Conservation (phyloP, 1,140 invertebrate genomes). For the Philaenus spumarius region DNA sequence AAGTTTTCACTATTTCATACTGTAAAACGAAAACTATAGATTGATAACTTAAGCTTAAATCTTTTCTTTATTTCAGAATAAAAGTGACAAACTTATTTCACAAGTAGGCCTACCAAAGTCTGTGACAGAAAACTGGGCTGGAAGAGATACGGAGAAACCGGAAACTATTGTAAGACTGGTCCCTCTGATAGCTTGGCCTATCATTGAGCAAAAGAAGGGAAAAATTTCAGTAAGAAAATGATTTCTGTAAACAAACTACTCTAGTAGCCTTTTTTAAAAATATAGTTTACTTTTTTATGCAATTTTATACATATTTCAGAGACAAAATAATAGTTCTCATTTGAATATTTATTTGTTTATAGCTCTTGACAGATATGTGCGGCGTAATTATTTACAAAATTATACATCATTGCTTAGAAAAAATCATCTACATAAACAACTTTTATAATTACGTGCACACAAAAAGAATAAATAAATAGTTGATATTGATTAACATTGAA, state of each 20-base stretch:
- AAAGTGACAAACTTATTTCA: background rate
- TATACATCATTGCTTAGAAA: background rate
- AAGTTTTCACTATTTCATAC: too few relatives aligned
- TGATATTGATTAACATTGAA: too few relatives aligned
- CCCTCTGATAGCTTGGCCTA: conserved; percentile 20
- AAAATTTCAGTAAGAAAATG: background rate
- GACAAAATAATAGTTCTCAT: background rate
- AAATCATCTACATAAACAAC: too few relatives aligned
- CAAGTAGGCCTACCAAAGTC: background rate
- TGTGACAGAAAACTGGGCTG: too few relatives aligned
- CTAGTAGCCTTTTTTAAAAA: background rate
- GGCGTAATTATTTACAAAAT: background rate
- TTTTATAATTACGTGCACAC: too few relatives aligned
- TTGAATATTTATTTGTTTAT: background rate
- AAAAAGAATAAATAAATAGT: too few relatives aligned
- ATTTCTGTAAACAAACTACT: background rate
- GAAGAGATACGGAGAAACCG: background rate
- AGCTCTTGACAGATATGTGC: too few relatives aligned
- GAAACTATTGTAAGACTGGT: conserved; percentile 19
- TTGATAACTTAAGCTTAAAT: too few relatives aligned
- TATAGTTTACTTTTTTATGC: background rate
- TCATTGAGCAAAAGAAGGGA: conserved; percentile 9
- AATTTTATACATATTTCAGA: background rate
- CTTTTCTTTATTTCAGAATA: background rate
- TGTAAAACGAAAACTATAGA: too few relatives aligned